Evolutionary conservation across 1,140 invertebrate genomes (phyloP), one percentile per base, ranked within the genome.

Genomic region (Odontomachus brunneus): DNA sequence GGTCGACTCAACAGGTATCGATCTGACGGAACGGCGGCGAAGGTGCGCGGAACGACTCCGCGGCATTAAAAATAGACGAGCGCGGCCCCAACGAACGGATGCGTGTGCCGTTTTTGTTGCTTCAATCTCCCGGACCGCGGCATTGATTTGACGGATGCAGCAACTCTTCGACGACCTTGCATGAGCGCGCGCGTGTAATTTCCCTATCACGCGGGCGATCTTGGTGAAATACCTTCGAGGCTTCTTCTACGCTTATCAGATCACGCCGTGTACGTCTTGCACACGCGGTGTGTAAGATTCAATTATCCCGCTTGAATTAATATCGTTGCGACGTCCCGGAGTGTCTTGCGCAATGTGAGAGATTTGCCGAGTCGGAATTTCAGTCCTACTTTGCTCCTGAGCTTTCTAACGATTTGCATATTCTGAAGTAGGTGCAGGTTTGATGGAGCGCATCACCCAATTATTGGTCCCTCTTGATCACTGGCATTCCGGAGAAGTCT

Each of bases 1-100:
- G 51, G 65, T 59, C 60, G 83, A 75, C 86, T 88, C 87, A 88
- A 88, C 87, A 88, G 86, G 87, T 88, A 88, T 88, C 87, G 87
- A 88, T 88, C 82, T 44, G 44, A 49, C 22, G n/a, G 73, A 88
- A 84, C 69, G 59, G 74, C 86, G 73, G 83, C 85, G 74, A 44
- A 44, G 38, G 38, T 44, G 66, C 78, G 51, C 67, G 55, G 51
- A 73, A 69, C 60, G 33, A 49, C 33, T 48, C 53, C 19, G 75
- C 65, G 24, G 53, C 24, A n/a, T 22, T 78, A 48, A 55, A 29
- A 69, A 55, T 26, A 29, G 14, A 69, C 33, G 24, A 11, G 24
- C 48, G 66, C 44, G 24, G 29, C 29, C 5, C 29, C 7, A 22
- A 65, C 51, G 44, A 17, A 26, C 74, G 62, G 38, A 19, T 15